phyloP scores from a whole-genome alignment of 2,113 vertebrate species.

The Drymodes brunneopygia region DNA sequence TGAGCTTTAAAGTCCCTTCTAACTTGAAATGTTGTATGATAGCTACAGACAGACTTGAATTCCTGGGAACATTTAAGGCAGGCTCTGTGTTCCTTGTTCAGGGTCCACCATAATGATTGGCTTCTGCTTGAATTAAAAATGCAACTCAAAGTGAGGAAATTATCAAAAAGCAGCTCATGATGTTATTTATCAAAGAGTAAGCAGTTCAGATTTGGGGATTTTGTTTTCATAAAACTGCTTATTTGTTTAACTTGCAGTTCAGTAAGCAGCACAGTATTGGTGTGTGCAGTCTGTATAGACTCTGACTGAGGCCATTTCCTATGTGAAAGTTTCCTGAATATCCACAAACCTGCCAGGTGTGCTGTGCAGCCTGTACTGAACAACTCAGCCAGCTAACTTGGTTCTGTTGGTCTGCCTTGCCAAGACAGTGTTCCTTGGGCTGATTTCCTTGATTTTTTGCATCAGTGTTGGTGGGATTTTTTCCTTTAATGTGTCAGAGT shows the following conservation, averaged over 20 bases:
- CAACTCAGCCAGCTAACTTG: accelerated
- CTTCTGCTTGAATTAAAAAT: not conserved
- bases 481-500: not conserved
- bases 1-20: not conserved
- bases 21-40: accelerated
- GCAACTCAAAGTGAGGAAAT: not conserved
- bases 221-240: not conserved
- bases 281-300: accelerated
- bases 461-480: not conserved
- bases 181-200: not conserved
- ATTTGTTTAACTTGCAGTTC: not conserved
- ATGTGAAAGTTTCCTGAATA: not conserved
- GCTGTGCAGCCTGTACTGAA: not conserved
- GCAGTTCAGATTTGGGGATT: not conserved
- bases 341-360: accelerated
- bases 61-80: not conserved
- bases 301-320: not conserved
- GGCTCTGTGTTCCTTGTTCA: not conserved
- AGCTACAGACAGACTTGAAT: not conserved
- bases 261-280: not conserved
- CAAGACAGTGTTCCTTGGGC: not conserved
- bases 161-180: not conserved
- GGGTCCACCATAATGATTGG: not conserved
- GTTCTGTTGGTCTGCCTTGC: not conserved
- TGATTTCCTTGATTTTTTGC: not conserved